Base-by-base conservation (phyloP, 2,888 invertebrate species). In the Apoda limacodes region DNA sequence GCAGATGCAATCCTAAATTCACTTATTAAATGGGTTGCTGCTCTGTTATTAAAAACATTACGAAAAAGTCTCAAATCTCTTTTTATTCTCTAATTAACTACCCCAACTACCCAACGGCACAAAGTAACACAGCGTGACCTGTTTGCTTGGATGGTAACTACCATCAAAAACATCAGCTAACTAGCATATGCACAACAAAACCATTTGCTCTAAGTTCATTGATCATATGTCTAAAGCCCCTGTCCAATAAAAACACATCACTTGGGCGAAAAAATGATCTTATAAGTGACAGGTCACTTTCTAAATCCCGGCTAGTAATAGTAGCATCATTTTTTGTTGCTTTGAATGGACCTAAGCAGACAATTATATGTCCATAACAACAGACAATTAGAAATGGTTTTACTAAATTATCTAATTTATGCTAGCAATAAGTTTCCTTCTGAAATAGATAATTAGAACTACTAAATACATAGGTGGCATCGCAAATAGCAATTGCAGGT, bases 191-290 rank as follows among this genome's bases (percentile, higher is more conserved):
- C 9, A 22, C 29, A 10, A 10, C 23, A 30, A 30, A 42, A n/a
- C 43, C 35, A 28, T 28, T 26, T 7, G 5, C 17, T 23, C 30
- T 26, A 22, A 41, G 29, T 15, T 27, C 11, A 12, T 27, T 12
- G 13, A 43, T 24, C 7, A 34, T 20, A 24, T 43, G 39, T 7
- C 35, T 26, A 25, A 43, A 42, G n/a, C 39, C 40, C 22, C 44
- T 27, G 26, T 41, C 41, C 10, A 41, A 30, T 20, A 45, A 37
- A 19, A 42, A 43, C n/a, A 37, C 33, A 23, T 43, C 41, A 9
- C 31, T 37, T 19, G 20, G 6, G 34, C 26, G 10, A 38, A 33
- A 14, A 34, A 37, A 26, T 30, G 30, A 29, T 34, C 5, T 5
- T 6, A 17, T 6, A 6, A 7, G 5, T 6, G 17, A 17, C 7